Evolutionary conservation across 2,888 invertebrate genomes (phyloP).

Genomic region (Caenorhabditis angaria): DNA sequence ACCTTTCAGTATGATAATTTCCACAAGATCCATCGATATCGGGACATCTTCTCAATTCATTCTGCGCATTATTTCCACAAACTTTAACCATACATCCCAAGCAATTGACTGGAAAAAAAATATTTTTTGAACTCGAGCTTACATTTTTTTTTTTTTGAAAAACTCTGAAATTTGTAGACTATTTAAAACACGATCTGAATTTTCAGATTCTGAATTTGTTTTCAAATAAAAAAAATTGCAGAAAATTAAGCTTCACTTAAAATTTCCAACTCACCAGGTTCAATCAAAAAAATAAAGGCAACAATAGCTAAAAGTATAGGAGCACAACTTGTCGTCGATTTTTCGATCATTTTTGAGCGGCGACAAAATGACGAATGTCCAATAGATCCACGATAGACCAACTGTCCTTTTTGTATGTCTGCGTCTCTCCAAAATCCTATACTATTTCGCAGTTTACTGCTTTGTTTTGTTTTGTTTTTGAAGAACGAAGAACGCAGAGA

Average conservation of each 20-base stretch:
- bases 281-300: background rate
- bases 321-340: background rate
- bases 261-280: background rate
- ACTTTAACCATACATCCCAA: constrained; percentile 65
- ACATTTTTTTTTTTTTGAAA: no score
- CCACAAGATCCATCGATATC: constrained; percentile 64
- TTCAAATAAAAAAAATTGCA: background rate
- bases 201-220: background rate
- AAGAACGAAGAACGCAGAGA: no score
- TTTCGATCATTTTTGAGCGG: background rate
- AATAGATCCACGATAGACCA: background rate
- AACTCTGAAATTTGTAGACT: no score
- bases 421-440: background rate
- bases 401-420: background rate
- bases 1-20: constrained; percentile 60
- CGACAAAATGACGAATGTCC: constrained; percentile 4
- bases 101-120: constrained; percentile 35
- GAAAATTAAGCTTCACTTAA: no score
- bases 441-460: constrained; percentile 1
- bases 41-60: constrained; percentile 60
- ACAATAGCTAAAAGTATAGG: background rate
- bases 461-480: constrained; percentile 1
- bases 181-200: no score
- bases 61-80: constrained; percentile 59
- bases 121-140: no score